Conservation (phyloP, 53 echinoderm and acorn worm species). For the Arbacia lixula region DNA sequence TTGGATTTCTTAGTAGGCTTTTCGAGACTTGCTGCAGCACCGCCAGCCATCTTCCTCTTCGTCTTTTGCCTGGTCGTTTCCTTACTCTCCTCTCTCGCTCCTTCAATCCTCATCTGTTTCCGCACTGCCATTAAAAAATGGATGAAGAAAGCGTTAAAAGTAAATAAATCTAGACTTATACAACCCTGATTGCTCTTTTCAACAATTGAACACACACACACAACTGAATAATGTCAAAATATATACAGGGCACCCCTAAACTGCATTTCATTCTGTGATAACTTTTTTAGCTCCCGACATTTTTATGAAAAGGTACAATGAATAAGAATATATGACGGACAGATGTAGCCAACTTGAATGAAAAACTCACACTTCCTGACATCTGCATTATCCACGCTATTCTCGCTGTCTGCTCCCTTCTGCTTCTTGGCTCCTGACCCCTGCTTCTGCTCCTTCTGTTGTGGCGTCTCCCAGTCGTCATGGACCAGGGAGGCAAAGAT, state of each 20-base stretch:
- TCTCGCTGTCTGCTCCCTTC: not conserved
- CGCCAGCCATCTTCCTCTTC: not conserved
- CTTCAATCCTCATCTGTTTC: constrained; percentile 56
- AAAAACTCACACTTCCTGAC: constrained; percentile 63
- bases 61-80: not conserved
- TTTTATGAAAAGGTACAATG: too few species aligned
- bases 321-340: too few species aligned
- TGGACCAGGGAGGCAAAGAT: constrained; percentile 76
- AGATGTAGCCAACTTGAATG: too few species aligned
- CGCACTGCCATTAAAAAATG: constrained; percentile 45
- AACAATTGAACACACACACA: too few species aligned
- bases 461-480: constrained; percentile 81
- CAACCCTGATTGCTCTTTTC: too few species aligned
- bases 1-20: constrained; percentile 31
- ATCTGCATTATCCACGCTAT: constrained; percentile 37
- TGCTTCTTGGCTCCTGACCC: not conserved
- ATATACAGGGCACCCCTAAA: too few species aligned
- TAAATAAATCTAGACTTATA: too few species aligned
- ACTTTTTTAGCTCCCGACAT: too few species aligned
- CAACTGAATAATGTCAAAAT: too few species aligned
- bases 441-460: too few species aligned
- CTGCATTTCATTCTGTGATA: too few species aligned
- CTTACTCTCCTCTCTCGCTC: constrained; percentile 11
- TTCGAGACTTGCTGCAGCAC: not conserved
- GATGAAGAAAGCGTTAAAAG: not conserved